Conservation (phyloP, 2,113 vertebrate species). For the Lampris megalopsis region DNA sequence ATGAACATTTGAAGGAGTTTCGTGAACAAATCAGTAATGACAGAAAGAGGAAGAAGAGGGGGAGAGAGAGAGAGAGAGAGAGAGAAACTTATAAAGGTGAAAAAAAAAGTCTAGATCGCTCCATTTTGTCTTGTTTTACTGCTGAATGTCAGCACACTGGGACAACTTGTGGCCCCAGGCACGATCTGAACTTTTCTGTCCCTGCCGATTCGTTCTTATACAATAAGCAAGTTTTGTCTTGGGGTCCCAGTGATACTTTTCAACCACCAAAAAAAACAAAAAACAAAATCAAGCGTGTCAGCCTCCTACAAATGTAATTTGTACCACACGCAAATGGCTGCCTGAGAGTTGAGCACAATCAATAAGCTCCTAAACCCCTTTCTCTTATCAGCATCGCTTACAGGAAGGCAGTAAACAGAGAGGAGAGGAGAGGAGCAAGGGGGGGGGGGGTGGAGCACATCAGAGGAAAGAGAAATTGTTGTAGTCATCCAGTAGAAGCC, state of each 20-base stretch:
- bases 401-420: background rate
- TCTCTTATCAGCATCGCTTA: slow-evolving; percentile 20
- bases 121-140: background rate
- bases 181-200: background rate
- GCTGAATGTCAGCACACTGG: background rate
- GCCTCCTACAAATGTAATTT: slow-evolving; percentile 23
- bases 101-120: background rate
- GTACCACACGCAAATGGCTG: background rate
- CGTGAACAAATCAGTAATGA: no score
- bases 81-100: background rate
- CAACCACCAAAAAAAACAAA: no score
- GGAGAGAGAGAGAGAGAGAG: background rate
- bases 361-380: slow-evolving; percentile 14
- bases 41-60: background rate
- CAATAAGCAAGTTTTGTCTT: background rate
- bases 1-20: no score
- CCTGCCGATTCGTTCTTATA: background rate
- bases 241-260: background rate
- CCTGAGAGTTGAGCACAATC: slow-evolving; percentile 25
- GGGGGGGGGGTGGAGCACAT: slow-evolving; percentile 1
- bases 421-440: background rate
- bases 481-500: slow-evolving; percentile 3
- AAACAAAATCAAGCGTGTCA: slow-evolving; percentile 19
- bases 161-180: background rate
- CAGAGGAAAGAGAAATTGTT: slow-evolving; percentile 3